A percentile compares a stretch with the other conserved stretches of the same genome.
Conservation (phyloP, 2,797 vertebrate species). For the Centropyge bicolor region DNA sequence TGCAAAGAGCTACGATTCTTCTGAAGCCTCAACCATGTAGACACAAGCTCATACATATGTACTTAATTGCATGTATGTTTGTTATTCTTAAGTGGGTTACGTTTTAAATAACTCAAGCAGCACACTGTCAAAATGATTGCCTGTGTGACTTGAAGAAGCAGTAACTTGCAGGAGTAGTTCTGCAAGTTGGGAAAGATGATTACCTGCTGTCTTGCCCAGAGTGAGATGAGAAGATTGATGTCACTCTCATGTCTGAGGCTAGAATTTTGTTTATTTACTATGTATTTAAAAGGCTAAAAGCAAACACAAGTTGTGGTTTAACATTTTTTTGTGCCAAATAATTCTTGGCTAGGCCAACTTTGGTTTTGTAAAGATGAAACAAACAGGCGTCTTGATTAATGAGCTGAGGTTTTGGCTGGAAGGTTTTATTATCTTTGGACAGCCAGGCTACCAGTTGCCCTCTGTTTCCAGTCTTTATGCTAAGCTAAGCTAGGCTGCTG, state of each 20-base stretch:
- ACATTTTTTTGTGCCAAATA: background rate
- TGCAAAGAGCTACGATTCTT: conserved; percentile 6
- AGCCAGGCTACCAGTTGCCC: background rate
- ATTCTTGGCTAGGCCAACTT: background rate
- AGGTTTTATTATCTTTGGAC: background rate
- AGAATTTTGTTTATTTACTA: background rate
- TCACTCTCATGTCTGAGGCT: background rate
- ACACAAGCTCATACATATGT: background rate
- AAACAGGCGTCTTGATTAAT: background rate
- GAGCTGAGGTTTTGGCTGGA: background rate
- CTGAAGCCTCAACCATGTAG: background rate
- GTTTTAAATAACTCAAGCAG: background rate
- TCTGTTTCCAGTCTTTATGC: conserved; percentile 2
- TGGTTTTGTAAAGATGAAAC: background rate
- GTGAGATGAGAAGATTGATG: background rate
- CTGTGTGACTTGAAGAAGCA: background rate
- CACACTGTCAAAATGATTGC: conserved; percentile 12
- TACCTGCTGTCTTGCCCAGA: background rate
- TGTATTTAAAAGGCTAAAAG: too few relatives aligned
- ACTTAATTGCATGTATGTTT: background rate
- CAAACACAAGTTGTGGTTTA: background rate
- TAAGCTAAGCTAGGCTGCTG: background rate
- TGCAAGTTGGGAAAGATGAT: background rate
- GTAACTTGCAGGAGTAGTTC: background rate
- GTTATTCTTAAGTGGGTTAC: background rate